Percentiles rank a stretch among this genome's conserved stretches.
phyloP scores from a whole-genome alignment of 2,797 vertebrate species.

The Mus minutoides region DNA sequence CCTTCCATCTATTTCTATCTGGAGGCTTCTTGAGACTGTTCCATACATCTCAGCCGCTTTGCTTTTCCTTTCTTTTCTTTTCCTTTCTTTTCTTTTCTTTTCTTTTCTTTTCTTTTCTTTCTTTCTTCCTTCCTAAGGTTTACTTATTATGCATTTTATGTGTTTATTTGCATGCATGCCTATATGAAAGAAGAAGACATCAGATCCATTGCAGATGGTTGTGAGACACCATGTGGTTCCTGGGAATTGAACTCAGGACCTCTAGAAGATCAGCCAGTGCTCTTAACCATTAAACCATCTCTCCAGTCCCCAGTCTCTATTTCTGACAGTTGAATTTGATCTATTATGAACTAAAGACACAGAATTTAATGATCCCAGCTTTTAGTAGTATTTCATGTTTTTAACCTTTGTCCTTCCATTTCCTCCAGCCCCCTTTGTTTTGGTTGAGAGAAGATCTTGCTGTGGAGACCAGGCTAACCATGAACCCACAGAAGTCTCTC shows the following conservation, averaged over 20 bases:
- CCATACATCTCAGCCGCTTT: neutral
- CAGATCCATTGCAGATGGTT: neutral
- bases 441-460: neutral
- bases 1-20: neutral
- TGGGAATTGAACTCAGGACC: neutral
- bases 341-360: neutral
- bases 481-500: neutral
- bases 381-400: neutral
- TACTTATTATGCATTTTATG: neutral
- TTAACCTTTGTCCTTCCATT: neutral
- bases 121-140: neutral
- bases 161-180: neutral
- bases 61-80: neutral
- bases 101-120: neutral
- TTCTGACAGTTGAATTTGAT: slow-evolving; percentile 2
- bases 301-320: neutral
- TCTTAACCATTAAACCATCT: neutral
- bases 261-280: neutral
- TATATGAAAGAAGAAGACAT: neutral
- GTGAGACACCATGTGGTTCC: neutral
- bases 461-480: neutral
- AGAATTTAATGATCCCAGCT: neutral
- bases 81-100: neutral
- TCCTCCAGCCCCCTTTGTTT: neutral
- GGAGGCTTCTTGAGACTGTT: neutral